A percentile compares a stretch with the other conserved stretches of the same genome.
Evolutionary conservation across 2,113 vertebrate species (phyloP).

Genomic region (Perognathus longimembris): DNA sequence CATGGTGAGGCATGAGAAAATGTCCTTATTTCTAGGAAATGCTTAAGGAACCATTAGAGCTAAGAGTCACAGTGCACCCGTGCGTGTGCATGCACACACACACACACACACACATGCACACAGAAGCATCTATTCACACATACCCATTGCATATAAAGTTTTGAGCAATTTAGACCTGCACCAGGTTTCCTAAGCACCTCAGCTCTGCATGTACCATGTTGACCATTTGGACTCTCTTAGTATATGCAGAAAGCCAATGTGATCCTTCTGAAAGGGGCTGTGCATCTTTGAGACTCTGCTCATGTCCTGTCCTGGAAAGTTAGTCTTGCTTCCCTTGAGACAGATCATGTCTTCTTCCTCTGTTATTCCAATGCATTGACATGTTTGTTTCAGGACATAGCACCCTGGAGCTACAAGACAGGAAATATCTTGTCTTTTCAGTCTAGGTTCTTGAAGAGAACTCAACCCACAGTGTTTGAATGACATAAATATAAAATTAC

Average conservation of each 20-base stretch:
- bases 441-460: background rate
- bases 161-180: background rate
- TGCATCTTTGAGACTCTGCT: background rate
- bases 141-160: background rate
- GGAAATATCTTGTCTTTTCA: background rate
- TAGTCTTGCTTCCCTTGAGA: background rate
- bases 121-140: too few species aligned
- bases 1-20: background rate
- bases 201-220: too few species aligned
- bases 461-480: background rate
- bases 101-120: too few species aligned
- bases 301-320: background rate
- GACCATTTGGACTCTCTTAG: background rate
- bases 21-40: background rate
- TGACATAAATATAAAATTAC: background rate
- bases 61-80: background rate
- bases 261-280: background rate
- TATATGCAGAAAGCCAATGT: background rate
- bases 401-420: background rate
- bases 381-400: background rate
- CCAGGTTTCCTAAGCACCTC: background rate
- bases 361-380: background rate
- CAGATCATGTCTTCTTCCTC: background rate
- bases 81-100: background rate
- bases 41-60: background rate